Evolutionary conservation across 2,888 invertebrate species (phyloP), one percentile per base, ranked within the genome.

Genomic region (Helobdella robusta): DNA sequence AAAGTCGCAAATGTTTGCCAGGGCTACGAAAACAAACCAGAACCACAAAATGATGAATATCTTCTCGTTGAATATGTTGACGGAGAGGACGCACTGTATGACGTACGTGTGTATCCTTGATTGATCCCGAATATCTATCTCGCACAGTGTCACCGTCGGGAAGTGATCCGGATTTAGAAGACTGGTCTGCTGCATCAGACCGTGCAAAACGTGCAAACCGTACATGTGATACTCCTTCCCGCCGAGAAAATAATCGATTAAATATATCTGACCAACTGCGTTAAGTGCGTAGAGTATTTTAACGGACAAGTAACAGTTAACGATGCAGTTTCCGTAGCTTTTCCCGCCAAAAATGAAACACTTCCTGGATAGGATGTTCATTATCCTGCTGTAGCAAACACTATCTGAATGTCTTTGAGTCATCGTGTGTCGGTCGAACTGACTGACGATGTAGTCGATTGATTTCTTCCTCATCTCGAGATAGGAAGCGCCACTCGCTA

Each of bases 41-140:
- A 66, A 61, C 66, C 66, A 66, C 34, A 66, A 25, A 44, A 66
- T 35, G 5, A 61, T 46, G 32, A 66, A 66, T 20, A 66, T 66
- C 46, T 66, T 66, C 32, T 66, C 66, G 56, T 66, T 61, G 44
- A 66, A 66, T n/a, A 66, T 34, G 32, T 66, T 66, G 36, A 66
- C 54, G 15, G 36, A 44, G 3, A 66, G 62, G n/a, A 54, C 66
- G 35, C 66, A 66, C 44, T 66, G 66, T 25, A 66, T 54, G 30
- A 66, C 56, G 34, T 66, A 66, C 6, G 18, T 62, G 56, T 66
- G 66, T 1, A 66, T 35, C 20, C 66, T 50, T 11, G 66, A 61
- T 52, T 66, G 66, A 20, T 62, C 48, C 20, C 66, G 36, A 0
- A 66, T 62, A 18, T 60, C 66, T 20, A 66, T n/a, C 52, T 66